These are phyloP conservation scores for Anastrepha ludens DNA, from an alignment of 1,140 invertebrate species.

Conservation along the genomic window DNA sequence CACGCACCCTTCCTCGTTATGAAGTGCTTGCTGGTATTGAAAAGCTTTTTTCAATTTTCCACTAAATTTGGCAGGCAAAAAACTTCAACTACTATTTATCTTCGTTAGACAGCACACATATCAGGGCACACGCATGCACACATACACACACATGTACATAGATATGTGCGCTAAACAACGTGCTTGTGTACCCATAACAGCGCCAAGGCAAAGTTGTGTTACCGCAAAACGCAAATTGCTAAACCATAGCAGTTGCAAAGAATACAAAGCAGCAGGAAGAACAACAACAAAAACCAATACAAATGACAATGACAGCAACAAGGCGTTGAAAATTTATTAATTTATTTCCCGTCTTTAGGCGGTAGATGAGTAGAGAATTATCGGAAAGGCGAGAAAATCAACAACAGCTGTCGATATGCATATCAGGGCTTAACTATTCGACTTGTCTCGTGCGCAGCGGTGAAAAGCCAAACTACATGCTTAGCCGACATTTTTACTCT, in stretches of 20 bases:
- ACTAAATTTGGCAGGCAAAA: slow-evolving; percentile 70
- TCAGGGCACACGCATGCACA: neutral
- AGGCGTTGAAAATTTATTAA: neutral
- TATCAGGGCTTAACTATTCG: too few species aligned
- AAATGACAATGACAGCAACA: neutral
- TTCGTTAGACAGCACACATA: slow-evolving; percentile 65
- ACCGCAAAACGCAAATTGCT: slow-evolving; percentile 31
- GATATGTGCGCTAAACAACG: neutral
- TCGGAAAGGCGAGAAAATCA: neutral
- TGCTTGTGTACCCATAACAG: too few species aligned
- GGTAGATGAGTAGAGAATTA: neutral
- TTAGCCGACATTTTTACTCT: too few species aligned
- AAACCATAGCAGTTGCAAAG: neutral
- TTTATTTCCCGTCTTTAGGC: neutral
- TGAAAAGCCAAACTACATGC: too few species aligned
- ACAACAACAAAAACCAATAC: neutral
- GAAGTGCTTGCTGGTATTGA: neutral
- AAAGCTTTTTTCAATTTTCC: slow-evolving; percentile 72
- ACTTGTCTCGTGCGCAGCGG: too few species aligned
- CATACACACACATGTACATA: neutral
- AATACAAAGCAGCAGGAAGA: neutral
- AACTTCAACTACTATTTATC: slow-evolving; percentile 70
- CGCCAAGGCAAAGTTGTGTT: neutral
- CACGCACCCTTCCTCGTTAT: neutral
- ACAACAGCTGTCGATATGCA: slow-evolving; percentile 12